phyloP scores from a whole-genome alignment of 2,113 vertebrate species.

The Scopus umbretta region DNA sequence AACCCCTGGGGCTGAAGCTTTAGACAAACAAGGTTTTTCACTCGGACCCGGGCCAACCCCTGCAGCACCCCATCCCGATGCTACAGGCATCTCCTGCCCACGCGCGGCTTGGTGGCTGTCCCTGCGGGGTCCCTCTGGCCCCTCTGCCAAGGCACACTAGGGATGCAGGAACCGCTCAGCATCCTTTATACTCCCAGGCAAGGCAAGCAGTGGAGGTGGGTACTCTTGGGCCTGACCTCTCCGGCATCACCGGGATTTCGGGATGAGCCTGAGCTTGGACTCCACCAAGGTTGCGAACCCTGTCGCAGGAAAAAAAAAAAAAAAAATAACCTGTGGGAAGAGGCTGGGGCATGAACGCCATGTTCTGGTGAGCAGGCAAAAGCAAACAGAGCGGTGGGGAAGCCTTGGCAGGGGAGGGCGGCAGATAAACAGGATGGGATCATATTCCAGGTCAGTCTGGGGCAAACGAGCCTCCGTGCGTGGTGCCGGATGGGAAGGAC shows the following conservation, averaged over 20 bases:
- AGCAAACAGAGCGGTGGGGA: conserved; percentile 10
- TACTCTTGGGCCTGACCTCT: not conserved
- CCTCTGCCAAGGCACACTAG: rapidly evolving
- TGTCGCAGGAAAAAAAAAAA: not conserved
- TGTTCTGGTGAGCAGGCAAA: not conserved
- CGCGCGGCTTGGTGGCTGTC: rapidly evolving
- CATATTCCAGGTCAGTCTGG: not conserved
- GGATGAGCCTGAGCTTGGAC: not conserved
- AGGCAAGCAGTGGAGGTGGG: not conserved
- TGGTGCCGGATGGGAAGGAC: rapidly evolving
- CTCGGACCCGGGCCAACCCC: not conserved
- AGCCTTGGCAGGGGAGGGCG: not conserved
- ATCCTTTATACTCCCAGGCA: not conserved
- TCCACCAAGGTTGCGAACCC: rapidly evolving
- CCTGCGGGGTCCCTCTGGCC: rapidly evolving
- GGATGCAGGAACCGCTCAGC: not conserved
- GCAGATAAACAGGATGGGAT: not conserved
- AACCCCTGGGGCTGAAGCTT: not conserved
- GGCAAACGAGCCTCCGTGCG: rapidly evolving
- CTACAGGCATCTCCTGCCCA: not conserved
- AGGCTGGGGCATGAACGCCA: not conserved
- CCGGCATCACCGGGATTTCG: rapidly evolving
- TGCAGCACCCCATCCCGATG: not conserved
- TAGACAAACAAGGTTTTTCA: conserved; percentile 26
- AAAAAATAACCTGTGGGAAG: not conserved